These are phyloP conservation scores for Xenus cinereus DNA, from an alignment of 2,113 vertebrate genomes.

Conservation along the genomic window DNA sequence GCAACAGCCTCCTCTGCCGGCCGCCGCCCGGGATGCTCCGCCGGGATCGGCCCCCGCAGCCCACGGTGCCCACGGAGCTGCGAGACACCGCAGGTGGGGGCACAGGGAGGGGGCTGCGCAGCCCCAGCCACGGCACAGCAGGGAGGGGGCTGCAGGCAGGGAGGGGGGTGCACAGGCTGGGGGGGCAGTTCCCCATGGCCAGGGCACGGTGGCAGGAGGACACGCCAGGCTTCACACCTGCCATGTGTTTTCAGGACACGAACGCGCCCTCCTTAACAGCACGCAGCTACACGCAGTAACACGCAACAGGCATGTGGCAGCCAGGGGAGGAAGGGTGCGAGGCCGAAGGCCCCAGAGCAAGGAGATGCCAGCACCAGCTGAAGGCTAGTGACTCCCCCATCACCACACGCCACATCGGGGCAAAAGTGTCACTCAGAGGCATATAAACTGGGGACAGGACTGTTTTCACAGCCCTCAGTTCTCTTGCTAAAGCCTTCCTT, in stretches of 20 bases:
- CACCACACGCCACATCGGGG: rapidly evolving
- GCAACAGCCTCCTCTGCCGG: constrained; percentile 54
- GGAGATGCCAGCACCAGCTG: neutral
- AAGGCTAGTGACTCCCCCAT: neutral
- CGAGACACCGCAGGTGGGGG: neutral
- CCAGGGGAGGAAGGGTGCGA: rapidly evolving
- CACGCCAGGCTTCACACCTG: rapidly evolving
- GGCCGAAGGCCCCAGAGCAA: rapidly evolving
- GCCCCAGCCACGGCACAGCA: neutral
- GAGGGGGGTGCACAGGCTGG: neutral
- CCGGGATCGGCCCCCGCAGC: neutral
- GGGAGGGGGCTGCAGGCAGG: neutral
- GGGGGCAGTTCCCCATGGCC: rapidly evolving
- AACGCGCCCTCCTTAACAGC: rapidly evolving
- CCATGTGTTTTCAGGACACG: rapidly evolving
- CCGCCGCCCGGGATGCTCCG: neutral
- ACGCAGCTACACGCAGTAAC: rapidly evolving
- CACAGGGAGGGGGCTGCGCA: neutral
- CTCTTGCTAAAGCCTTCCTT: neutral
- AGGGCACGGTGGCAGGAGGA: neutral
- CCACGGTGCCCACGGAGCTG: neutral
- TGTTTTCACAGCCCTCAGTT: neutral
- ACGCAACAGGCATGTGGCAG: rapidly evolving
- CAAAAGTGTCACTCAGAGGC: neutral
- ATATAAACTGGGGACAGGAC: rapidly evolving